Base-by-base conservation (phyloP, 1,140 invertebrate species). In the Drosophila miranda region DNA sequence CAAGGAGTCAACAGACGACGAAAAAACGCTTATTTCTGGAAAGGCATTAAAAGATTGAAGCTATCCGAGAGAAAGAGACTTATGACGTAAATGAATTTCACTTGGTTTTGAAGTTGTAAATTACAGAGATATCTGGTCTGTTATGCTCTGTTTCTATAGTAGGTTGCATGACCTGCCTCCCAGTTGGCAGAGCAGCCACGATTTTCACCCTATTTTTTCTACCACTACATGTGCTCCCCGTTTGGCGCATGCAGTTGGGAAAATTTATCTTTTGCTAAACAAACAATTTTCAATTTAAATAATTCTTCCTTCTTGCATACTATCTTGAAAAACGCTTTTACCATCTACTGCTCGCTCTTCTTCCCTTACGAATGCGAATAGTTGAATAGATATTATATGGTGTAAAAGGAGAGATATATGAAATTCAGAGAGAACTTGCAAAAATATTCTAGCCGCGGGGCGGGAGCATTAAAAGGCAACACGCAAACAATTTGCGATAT, bases 231-330 rank as follows among this genome's bases (percentile, higher is more conserved):
- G 59, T 55, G 63, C 48, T 57, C 52, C 52, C 46, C 21, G 16
- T 19, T 81, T 23, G 77, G 52, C n/a, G 1, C 46, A 38, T 70
- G 67, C 46, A 49, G 59, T 14, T 44, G 14, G 30, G 26, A 42
- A 50, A 73, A 63, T 64, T 74, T 81, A 81, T 83, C 78, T 82
- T 53, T 48, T 86, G 68, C 69, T 71, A 81, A 72, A 78, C 58
- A 81, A 73, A 86, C 69, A 78, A 71, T 71, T 87, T 86, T 81
- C 73, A 86, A 84, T 84, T 84, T 86, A 80, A 86, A 86, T 84
- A 68, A 79, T 84, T 80, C 72, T 45, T 59, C 49, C n/a, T 63
- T 59, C 51, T 11, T 60, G 73, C 73, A 69, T 76, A 11, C 30
- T 34, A 86, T 70, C 81, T 74, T 73, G 57, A 49, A 60, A 71